phyloP scores from a whole-genome alignment of 2,113 vertebrate species.

The Lophotis ruficrista region DNA sequence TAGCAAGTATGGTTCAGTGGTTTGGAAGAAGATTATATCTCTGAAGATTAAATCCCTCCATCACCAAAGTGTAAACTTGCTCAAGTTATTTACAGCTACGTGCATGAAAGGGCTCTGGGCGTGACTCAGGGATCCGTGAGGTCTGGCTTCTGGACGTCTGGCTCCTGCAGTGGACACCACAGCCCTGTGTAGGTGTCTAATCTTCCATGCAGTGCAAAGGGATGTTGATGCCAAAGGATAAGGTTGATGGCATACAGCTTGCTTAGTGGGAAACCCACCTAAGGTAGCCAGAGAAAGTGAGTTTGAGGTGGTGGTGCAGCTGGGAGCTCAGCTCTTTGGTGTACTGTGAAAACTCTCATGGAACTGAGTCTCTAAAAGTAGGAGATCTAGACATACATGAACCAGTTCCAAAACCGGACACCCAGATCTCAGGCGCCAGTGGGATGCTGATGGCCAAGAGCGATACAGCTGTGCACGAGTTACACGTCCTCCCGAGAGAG shows the following conservation, averaged over 20 bases:
- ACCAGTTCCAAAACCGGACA: not conserved
- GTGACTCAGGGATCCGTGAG: not conserved
- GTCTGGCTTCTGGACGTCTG: not conserved
- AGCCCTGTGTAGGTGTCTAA: not conserved
- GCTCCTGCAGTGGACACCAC: not conserved
- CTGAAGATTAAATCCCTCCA: slow-evolving; percentile 18
- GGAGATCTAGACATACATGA: not conserved
- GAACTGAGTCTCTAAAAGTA: not conserved
- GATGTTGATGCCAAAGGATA: not conserved
- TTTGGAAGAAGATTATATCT: not conserved
- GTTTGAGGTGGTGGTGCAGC: not conserved
- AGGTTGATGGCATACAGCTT: not conserved
- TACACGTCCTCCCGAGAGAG: not conserved
- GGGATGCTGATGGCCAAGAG: not conserved
- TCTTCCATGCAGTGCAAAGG: not conserved
- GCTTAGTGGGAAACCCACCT: not conserved
- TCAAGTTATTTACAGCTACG: slow-evolving; percentile 11
- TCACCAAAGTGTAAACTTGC: slow-evolving; percentile 6
- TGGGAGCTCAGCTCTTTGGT: not conserved
- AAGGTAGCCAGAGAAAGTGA: not conserved
- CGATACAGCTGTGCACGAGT: not conserved
- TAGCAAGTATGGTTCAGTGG: not conserved
- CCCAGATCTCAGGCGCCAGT: not conserved
- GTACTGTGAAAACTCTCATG: not conserved
- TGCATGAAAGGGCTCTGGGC: not conserved